Evolutionary conservation across 2,113 vertebrate genomes (phyloP).

Genomic region (Paramisgurnus dabryanus): DNA sequence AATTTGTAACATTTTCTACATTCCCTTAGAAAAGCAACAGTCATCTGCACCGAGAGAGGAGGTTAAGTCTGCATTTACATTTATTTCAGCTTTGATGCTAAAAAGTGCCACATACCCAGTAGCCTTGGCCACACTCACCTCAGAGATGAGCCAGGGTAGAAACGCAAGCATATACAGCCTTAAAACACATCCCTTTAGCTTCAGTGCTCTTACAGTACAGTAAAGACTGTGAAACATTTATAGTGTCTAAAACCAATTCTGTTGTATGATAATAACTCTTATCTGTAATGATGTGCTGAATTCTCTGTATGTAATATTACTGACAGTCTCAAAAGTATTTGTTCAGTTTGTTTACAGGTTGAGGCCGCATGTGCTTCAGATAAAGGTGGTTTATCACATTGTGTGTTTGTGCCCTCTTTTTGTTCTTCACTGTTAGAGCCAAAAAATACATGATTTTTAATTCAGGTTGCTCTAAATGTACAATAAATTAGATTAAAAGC

Average conservation of each 20-base stretch:
- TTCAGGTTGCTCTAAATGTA: conserved; percentile 67
- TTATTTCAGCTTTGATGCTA: background rate
- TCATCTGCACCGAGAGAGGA: background rate
- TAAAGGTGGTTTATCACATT: conserved; percentile 61
- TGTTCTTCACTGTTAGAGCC: conserved; percentile 60
- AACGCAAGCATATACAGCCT: background rate
- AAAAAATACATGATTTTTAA: conserved; percentile 64
- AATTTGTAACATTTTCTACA: too few species aligned
- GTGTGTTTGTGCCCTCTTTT: conserved; percentile 59
- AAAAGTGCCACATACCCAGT: conserved; percentile 8
- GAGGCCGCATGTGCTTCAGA: conserved; percentile 62
- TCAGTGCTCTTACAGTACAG: conserved; percentile 20
- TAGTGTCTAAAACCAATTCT: background rate
- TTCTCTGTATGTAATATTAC: conserved; percentile 65
- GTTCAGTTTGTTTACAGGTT: conserved; percentile 66
- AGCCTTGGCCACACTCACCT: conserved; percentile 5
- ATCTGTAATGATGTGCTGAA: conserved; percentile 63
- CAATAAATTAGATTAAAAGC: conserved; percentile 69
- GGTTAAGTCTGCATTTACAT: background rate
- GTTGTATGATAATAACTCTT: conserved; percentile 24
- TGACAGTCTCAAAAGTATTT: conserved; percentile 50
- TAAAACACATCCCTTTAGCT: conserved; percentile 27
- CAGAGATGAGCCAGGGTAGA: background rate
- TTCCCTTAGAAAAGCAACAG: background rate
- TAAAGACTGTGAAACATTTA: conserved; percentile 20